Conservation (phyloP, 2,113 vertebrate genomes). For the Psittacula cyanocephala region DNA sequence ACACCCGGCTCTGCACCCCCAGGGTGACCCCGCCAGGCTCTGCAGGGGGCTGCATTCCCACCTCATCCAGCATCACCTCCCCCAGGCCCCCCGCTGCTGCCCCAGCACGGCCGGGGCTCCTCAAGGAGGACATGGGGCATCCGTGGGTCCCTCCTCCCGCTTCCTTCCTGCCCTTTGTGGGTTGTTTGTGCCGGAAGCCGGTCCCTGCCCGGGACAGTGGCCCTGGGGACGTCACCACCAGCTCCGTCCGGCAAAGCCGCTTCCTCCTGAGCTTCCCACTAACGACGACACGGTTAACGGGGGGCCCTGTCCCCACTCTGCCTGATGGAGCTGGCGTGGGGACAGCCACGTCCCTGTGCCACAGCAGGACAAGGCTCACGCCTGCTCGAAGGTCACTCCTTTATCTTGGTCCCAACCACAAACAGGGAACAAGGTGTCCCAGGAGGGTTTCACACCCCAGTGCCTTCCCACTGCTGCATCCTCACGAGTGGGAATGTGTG, state of each 20-base stretch:
- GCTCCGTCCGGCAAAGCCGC: not conserved
- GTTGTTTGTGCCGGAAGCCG: not conserved
- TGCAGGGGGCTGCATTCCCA: rapidly evolving
- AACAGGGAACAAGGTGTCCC: not conserved
- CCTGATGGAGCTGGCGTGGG: not conserved
- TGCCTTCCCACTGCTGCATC: not conserved
- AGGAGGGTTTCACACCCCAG: not conserved
- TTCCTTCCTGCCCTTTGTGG: slow-evolving; percentile 48
- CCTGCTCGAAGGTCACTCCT: not conserved
- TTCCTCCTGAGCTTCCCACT: not conserved
- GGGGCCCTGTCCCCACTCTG: not conserved
- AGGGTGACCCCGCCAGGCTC: not conserved
- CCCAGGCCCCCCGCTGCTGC: not conserved
- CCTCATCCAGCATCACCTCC: not conserved
- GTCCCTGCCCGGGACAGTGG: not conserved
- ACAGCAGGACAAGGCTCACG: not conserved
- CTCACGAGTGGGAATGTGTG: not conserved
- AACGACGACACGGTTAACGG: rapidly evolving
- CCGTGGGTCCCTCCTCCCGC: not conserved
- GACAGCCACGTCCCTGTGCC: not conserved
- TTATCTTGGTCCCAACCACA: not conserved
- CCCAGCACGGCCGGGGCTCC: rapidly evolving
- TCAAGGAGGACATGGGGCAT: not conserved
- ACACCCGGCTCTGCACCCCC: not conserved
- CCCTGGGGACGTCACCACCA: not conserved